Percentiles rank a stretch among this genome's conserved stretches.
Evolutionary conservation across 2,888 invertebrate genomes (phyloP).

Genomic region (Liposcelis brunnea): DNA sequence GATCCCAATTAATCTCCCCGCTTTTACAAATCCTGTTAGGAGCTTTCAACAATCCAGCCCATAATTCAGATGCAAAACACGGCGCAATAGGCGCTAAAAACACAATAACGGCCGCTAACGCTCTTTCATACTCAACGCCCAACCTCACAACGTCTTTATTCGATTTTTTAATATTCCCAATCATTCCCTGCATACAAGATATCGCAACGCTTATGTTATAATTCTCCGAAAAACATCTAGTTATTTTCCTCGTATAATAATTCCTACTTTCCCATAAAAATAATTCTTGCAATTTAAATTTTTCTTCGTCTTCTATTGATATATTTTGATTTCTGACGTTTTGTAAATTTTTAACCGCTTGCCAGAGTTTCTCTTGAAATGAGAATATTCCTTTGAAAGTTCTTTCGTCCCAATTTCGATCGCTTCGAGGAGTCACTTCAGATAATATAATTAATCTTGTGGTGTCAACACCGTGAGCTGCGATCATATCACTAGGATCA

Average conservation of each 20-base stretch:
- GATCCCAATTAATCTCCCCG: conserved; percentile 43
- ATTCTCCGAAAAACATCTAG: conserved; percentile 52
- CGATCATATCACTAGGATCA: conserved; percentile 66
- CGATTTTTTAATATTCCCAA: conserved; percentile 49
- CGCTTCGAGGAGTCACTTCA: conserved; percentile 77
- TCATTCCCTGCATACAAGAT: conserved; percentile 71
- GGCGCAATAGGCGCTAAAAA: conserved; percentile 81
- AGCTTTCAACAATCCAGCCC: conserved; percentile 57
- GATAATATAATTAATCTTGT: conserved; percentile 77
- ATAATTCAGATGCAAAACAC: conserved; percentile 79
- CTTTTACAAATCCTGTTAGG: conserved; percentile 36
- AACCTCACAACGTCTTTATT: conserved; percentile 40
- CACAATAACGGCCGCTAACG: conserved; percentile 61
- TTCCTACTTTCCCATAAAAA: conserved; percentile 61
- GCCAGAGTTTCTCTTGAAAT: conserved; percentile 79
- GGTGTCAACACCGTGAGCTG: conserved; percentile 72
- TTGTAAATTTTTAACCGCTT: conserved; percentile 50
- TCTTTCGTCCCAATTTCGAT: conserved; percentile 73
- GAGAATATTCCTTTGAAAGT: conserved; percentile 71
- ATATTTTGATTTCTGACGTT: conserved; percentile 18
- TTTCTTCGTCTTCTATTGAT: conserved; percentile 7
- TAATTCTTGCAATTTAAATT: conserved; percentile 38
- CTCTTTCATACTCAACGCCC: conserved; percentile 57
- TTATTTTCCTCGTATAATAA: conserved; percentile 56
- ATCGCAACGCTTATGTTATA: conserved; percentile 74